These are phyloP conservation scores for Menidia menidia DNA, from an alignment of 2,797 vertebrate genomes.

Conservation along the genomic window DNA sequence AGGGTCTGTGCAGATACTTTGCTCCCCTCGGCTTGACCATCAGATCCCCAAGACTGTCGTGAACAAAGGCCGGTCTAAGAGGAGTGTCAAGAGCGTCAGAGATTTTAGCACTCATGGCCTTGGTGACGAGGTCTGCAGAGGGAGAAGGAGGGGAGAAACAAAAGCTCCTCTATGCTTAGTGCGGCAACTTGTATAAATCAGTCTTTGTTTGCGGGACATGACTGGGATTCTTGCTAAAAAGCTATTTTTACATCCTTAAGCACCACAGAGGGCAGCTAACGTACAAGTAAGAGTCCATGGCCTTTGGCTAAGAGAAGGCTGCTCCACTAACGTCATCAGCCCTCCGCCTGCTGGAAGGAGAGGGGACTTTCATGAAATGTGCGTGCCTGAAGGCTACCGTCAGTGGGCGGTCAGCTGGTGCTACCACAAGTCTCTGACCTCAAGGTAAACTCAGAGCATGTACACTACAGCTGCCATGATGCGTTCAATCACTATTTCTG, in stretches of 20 bases:
- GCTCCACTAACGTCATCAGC: conserved; percentile 45
- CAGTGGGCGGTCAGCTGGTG: conserved; percentile 20
- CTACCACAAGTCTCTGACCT: conserved; percentile 8
- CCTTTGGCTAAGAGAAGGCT: conserved; percentile 54
- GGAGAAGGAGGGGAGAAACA: conserved; percentile 80
- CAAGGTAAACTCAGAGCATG: conserved; percentile 21
- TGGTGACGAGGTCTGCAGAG: conserved; percentile 85
- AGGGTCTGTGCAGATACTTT: conserved; percentile 78
- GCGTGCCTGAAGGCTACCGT: conserved; percentile 27
- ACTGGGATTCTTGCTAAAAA: conserved; percentile 92
- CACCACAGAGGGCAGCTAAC: conserved; percentile 63
- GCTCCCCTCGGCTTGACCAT: conserved; percentile 80
- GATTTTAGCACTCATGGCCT: conserved; percentile 89
- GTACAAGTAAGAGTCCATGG: conserved; percentile 62
- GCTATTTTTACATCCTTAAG: conserved; percentile 92
- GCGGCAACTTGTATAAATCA: conserved; percentile 88
- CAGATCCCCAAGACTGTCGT: conserved; percentile 82
- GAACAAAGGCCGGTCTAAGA: conserved; percentile 92
- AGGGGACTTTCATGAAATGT: conserved; percentile 55
- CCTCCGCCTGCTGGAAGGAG: conserved; percentile 47
- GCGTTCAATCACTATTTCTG: background rate
- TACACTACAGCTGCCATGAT: background rate
- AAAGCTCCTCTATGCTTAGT: conserved; percentile 90
- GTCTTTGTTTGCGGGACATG: conserved; percentile 95
- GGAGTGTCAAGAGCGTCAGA: conserved; percentile 84